A percentile compares a stretch with the other conserved stretches of the same genome.
Evolutionary conservation across 2,113 vertebrate genomes (phyloP).

Genomic region (Hypanus sabinus): DNA sequence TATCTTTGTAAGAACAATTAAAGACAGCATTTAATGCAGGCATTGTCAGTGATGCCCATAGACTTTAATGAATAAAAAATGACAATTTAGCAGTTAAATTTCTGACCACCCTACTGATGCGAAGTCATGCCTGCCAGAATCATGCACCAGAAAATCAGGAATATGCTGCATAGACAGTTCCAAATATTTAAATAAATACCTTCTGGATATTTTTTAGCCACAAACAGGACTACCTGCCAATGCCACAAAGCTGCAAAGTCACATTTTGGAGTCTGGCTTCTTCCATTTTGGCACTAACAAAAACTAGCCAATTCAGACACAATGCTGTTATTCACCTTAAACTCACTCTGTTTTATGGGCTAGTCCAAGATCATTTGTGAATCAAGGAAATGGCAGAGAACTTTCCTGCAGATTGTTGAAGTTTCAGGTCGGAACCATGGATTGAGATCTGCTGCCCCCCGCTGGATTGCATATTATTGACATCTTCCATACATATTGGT

Average conservation of each 20-base stretch:
- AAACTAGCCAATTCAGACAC: background rate
- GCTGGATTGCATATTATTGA: background rate
- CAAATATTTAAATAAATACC: background rate
- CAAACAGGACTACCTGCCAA: background rate
- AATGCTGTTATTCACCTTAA: constrained; percentile 10
- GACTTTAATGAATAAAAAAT: too few species aligned
- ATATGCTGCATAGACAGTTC: background rate
- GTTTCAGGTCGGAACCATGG: background rate
- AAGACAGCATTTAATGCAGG: too few species aligned
- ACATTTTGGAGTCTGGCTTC: background rate
- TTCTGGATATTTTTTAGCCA: too few species aligned
- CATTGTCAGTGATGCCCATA: too few species aligned
- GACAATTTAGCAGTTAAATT: background rate
- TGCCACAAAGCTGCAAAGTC: background rate
- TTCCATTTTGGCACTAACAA: background rate
- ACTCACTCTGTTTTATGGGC: background rate
- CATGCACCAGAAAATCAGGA: too few species aligned
- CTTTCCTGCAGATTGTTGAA: background rate
- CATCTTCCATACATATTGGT: background rate
- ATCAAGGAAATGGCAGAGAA: background rate
- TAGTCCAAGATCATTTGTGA: background rate
- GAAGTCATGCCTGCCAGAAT: background rate
- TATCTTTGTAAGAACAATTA: too few species aligned
- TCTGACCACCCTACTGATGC: background rate
- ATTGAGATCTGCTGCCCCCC: constrained; percentile 33